Evolutionary conservation across 2,797 vertebrate species (phyloP).

Genomic region (Odontamblyopus rebecca): DNA sequence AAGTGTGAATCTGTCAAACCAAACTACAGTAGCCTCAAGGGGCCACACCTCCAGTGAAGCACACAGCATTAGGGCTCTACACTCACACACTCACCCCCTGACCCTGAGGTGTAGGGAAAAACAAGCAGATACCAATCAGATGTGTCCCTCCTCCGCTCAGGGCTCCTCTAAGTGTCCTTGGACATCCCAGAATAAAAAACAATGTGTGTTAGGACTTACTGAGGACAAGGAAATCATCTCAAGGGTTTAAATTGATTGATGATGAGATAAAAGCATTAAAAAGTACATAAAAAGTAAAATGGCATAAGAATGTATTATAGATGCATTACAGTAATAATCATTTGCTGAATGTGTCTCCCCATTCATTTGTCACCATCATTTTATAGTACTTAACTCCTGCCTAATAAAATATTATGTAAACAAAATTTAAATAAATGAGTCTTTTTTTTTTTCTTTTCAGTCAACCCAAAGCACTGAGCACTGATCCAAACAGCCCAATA

Average conservation of each 20-base stretch:
- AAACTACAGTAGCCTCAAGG: conserved; percentile 28
- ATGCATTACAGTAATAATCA: no score
- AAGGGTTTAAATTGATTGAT: conserved; percentile 25
- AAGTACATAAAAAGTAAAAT: neutral
- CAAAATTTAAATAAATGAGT: no score
- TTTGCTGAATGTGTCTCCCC: no score
- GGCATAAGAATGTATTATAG: no score
- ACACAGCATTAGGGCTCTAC: conserved; percentile 32
- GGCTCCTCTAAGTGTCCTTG: conserved; percentile 69
- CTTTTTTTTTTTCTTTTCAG: no score
- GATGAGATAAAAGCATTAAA: no score
- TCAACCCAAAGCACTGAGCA: no score
- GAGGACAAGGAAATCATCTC: conserved; percentile 20
- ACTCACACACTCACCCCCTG: conserved; percentile 56
- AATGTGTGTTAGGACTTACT: conserved; percentile 17
- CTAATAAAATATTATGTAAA: no score
- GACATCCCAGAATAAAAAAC: conserved; percentile 41
- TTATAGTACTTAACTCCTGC: no score
- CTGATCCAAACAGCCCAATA: no score
- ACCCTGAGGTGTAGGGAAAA: conserved; percentile 63
- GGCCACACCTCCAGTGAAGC: conserved; percentile 37
- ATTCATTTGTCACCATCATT: no score
- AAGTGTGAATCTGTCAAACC: conserved; percentile 42
- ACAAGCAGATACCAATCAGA: conserved; percentile 62
- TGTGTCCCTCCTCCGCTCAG: conserved; percentile 52